phyloP scores from a whole-genome alignment of 2,888 invertebrate genomes.

The Tipula helvola region DNA sequence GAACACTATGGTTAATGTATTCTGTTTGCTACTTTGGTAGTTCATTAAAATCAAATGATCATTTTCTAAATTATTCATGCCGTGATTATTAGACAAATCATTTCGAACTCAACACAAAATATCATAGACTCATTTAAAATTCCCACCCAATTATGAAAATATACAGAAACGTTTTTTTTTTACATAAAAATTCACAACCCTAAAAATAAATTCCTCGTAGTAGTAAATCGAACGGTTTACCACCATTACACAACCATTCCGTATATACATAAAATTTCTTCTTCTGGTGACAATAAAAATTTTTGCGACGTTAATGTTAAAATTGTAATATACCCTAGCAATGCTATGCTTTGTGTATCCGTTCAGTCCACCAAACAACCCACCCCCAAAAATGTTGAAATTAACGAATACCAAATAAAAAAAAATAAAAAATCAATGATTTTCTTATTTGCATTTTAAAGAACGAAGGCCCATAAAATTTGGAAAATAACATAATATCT shows the following conservation, averaged over 20 bases:
- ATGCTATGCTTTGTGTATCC: background rate
- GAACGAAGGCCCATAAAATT: background rate
- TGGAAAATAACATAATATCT: background rate
- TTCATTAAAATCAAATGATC: background rate
- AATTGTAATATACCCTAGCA: background rate
- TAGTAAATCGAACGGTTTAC: background rate
- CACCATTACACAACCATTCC: background rate
- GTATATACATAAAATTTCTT: background rate
- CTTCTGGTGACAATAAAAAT: background rate
- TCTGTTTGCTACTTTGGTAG: background rate
- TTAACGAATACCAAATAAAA: background rate
- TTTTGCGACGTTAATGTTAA: background rate
- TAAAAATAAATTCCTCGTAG: background rate
- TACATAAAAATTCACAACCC: background rate
- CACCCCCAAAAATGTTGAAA: background rate
- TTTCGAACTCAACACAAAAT: background rate
- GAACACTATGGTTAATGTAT: too few relatives aligned
- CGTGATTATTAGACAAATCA: background rate
- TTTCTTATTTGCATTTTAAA: background rate
- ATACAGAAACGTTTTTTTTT: background rate
- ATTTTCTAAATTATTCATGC: background rate
- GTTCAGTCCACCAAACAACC: background rate
- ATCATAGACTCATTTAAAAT: background rate
- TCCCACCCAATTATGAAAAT: background rate
- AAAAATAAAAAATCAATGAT: background rate